Evolutionary conservation across 2,888 invertebrate species (phyloP).

Genomic region (Pollenia angustigena): DNA sequence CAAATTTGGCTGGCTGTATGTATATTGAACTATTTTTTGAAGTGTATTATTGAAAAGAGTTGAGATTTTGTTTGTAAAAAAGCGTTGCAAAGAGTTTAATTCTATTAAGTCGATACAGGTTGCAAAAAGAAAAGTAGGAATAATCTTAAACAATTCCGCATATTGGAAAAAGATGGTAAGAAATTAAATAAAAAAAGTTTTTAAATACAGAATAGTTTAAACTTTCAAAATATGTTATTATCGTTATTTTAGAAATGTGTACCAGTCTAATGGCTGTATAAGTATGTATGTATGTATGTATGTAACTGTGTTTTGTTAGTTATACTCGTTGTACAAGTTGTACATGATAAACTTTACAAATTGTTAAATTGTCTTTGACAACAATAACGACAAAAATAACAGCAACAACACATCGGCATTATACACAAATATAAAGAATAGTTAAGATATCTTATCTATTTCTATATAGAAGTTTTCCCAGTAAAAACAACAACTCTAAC

Average conservation of each 20-base stretch:
- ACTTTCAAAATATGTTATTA: neutral
- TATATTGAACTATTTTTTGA: neutral
- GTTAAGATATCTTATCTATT: constrained; percentile 68
- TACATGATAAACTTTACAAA: constrained; percentile 74
- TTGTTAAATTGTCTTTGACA: constrained; percentile 74
- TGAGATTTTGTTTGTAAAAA: constrained; percentile 10
- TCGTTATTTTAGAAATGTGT: neutral
- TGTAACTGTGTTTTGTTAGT: constrained; percentile 37
- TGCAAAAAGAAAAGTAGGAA: neutral
- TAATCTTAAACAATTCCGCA: neutral
- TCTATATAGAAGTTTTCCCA: constrained; percentile 32
- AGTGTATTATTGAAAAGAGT: constrained; percentile 43
- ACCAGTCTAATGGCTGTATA: neutral
- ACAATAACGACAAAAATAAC: constrained; percentile 68
- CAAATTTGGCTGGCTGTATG: neutral
- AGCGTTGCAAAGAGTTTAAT: constrained; percentile 7
- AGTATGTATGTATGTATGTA: neutral
- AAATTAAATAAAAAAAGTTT: neutral
- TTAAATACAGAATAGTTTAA: neutral
- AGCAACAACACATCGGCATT: constrained; percentile 47
- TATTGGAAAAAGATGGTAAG: neutral
- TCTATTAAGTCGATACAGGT: constrained; percentile 20
- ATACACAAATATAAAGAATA: constrained; percentile 67
- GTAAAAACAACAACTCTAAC: constrained; percentile 48
- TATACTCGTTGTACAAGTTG: constrained; percentile 60